Evolutionary conservation across 1,140 invertebrate species (phyloP), one percentile per base, ranked within the genome.

Genomic region (Acyrthosiphon pisum): DNA sequence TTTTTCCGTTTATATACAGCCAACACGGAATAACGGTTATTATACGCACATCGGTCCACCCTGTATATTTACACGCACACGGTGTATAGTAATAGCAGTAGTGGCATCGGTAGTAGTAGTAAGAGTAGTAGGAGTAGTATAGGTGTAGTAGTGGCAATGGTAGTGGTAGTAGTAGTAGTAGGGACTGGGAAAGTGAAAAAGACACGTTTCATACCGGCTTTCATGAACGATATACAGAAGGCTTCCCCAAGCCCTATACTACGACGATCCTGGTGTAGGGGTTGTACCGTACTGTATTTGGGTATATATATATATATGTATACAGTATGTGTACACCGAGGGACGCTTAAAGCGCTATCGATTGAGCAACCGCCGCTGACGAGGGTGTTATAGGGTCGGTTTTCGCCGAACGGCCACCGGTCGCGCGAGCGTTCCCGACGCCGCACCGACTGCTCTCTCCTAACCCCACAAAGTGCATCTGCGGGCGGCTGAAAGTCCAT

Each of bases 271-370:
- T n/a, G 60, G 60, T n/a, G 60, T 35, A 76, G 60, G 60, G 60
- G 26, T 76, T 76, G 14, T 76, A 76, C 60, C 14, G 60, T 83
- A 83, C n/a, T 83, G 22, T 41, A 83, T 83, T 37, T 37, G 41
- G n/a, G 37, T 83, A 83, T 83, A 41, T 83, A 83, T 83, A 83
- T 81, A 11, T 81, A 20, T 81, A 20, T 41, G 7, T 83, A 37
- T 83, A 83, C 37, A 83, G 35, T 83, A 41, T 37, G 37, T n/a
- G 44, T 87, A 48, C 30, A 44, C 41, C 35, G 48, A 90, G 89
- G 35, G 90, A 50, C 68, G 81, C 48, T 92, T 41, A 48, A 84
- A 83, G 56, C 91, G 76, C 91, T 92, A 92, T 92, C 91, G 91
- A 92, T 92, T 92, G 76, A 84, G 91, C 41, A 76, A 48, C 46